These are phyloP conservation scores for Crocallis elinguaria DNA, from an alignment of 2,888 invertebrate species.

Conservation along the genomic window DNA sequence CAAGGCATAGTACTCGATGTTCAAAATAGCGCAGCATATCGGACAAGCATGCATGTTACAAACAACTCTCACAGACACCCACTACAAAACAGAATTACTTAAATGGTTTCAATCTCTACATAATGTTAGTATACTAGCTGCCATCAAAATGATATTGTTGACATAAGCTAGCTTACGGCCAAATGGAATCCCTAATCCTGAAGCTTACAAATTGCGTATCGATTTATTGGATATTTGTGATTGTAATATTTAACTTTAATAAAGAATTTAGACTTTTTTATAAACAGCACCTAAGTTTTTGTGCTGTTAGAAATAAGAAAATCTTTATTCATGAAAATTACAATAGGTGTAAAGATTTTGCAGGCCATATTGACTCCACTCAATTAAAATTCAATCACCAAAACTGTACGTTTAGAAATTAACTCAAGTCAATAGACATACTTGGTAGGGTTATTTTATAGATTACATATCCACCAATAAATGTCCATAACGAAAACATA, in stretches of 20 bases:
- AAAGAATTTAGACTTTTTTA: no score
- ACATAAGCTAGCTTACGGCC: neutral
- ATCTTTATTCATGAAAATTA: no score
- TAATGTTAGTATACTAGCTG: slow-evolving; percentile 23
- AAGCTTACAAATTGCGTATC: neutral
- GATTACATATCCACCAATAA: neutral
- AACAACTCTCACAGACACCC: slow-evolving; percentile 55
- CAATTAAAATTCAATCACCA: neutral
- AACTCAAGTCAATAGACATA: no score
- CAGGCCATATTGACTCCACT: neutral
- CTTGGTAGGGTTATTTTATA: neutral
- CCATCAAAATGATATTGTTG: slow-evolving; percentile 6
- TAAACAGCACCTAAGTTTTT: no score
- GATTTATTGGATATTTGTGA: neutral
- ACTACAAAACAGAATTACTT: slow-evolving; percentile 32
- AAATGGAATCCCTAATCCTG: neutral
- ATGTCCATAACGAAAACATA: neutral
- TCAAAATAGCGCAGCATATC: slow-evolving; percentile 79
- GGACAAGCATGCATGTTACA: slow-evolving; percentile 80
- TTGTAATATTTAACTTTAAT: neutral
- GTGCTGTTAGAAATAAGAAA: no score
- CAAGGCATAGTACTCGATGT: slow-evolving; percentile 84
- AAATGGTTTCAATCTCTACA: slow-evolving; percentile 20
- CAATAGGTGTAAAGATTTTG: no score
- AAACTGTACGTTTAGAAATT: neutral